Percentiles rank a stretch among this genome's conserved stretches.
Conservation (phyloP, 2,888 invertebrate genomes). For the Drosophila borealis region DNA sequence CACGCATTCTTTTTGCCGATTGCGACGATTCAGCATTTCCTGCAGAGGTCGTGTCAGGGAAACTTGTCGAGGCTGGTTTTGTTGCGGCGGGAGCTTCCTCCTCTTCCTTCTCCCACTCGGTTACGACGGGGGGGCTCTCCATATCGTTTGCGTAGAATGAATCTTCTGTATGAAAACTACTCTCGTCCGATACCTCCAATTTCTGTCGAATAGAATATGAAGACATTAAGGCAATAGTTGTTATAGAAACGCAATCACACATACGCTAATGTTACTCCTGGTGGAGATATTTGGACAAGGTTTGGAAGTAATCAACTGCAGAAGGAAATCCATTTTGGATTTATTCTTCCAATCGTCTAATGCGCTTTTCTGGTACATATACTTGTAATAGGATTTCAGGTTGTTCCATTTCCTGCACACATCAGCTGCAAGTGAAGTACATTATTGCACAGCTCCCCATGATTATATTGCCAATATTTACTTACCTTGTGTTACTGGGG, state of each 20-base stretch:
- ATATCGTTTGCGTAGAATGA: neutral
- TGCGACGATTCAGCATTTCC: slow-evolving; percentile 1
- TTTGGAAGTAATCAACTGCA: neutral
- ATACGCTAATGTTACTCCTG: slow-evolving; percentile 1
- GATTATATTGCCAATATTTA: neutral
- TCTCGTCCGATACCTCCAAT: slow-evolving; percentile 4
- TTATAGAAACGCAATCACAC: neutral
- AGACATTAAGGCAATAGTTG: neutral
- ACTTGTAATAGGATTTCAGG: slow-evolving; percentile 36
- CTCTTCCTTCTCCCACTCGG: slow-evolving; percentile 3
- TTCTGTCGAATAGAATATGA: neutral
- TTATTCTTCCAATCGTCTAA: slow-evolving; percentile 38
- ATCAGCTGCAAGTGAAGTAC: slow-evolving; percentile 8
- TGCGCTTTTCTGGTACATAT: slow-evolving; percentile 13
- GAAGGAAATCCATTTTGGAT: slow-evolving; percentile 35
- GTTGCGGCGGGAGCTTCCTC: neutral
- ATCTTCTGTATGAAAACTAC: slow-evolving; percentile 6
- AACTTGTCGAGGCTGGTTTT: neutral
- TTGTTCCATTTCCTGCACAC: slow-evolving; percentile 47
- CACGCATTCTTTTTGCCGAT: neutral
- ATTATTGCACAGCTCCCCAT: neutral
- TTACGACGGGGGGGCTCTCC: neutral
- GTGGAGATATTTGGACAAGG: neutral
- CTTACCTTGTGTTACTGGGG: slow-evolving; percentile 17
- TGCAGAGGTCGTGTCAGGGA: slow-evolving; percentile 1